phyloP scores from a whole-genome alignment of 2,888 invertebrate genomes.

The Polydrusus tereticollis region DNA sequence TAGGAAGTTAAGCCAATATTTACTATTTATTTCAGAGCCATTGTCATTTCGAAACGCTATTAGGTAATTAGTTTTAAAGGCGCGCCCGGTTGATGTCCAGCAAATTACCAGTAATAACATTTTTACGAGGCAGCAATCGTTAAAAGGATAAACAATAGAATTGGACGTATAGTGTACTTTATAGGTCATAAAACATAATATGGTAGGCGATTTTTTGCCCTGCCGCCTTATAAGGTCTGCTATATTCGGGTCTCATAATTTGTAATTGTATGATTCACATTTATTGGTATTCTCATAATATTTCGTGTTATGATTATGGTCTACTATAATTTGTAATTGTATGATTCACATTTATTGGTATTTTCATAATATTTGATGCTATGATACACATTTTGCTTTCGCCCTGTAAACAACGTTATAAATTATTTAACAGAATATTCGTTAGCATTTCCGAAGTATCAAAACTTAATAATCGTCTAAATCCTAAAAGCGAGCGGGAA shows the following conservation, averaged over 20 bases:
- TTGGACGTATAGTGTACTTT: neutral
- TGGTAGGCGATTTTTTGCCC: no score
- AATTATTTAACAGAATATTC: neutral
- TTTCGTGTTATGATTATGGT: neutral
- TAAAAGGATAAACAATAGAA: neutral
- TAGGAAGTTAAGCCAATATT: no score
- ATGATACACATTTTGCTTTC: neutral
- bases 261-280: neutral
- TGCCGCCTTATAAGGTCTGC: neutral
- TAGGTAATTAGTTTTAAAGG: neutral
- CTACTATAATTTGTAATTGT: neutral
- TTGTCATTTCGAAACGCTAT: neutral
- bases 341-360: neutral
- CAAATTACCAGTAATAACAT: neutral
- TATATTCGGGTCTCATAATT: no score
- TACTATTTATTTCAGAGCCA: neutral
- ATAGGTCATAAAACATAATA: neutral
- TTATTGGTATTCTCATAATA: neutral
- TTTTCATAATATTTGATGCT: neutral
- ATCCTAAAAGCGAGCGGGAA: neutral
- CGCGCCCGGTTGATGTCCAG: neutral
- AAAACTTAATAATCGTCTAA: neutral
- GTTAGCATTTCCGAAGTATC: neutral
- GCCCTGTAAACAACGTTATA: neutral
- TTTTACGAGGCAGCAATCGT: neutral